Percentiles rank a stretch among this genome's conserved stretches.
Evolutionary conservation across 2,888 invertebrate genomes (phyloP).

Genomic region (Eristalinus aeneus): DNA sequence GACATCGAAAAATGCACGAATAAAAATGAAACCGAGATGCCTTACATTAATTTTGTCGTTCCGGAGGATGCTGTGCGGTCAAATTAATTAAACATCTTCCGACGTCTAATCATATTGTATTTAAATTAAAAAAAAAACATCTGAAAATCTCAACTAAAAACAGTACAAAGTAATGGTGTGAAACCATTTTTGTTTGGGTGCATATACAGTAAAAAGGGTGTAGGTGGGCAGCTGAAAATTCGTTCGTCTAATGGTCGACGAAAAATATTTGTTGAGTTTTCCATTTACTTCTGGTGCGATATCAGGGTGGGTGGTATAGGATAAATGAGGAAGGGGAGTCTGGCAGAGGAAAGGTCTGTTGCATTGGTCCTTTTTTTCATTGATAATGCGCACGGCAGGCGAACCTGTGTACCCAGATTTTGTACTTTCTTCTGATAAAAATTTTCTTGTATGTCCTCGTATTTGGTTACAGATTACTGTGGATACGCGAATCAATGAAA

Average conservation of each 20-base stretch:
- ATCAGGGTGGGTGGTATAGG: not conserved
- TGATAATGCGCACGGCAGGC: constrained; percentile 69
- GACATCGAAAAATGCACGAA: constrained; percentile 31
- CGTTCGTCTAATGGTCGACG: constrained; percentile 33
- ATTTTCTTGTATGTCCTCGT: constrained; percentile 8
- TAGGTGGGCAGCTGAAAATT: constrained; percentile 39
- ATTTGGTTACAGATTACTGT: not conserved
- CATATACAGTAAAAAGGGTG: constrained; percentile 49
- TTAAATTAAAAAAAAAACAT: not conserved
- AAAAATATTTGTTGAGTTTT: constrained; percentile 54
- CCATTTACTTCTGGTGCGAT: constrained; percentile 43
- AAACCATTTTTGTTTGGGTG: constrained; percentile 64
- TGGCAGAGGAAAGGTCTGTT: constrained; percentile 61
- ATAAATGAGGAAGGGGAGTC: constrained; percentile 34
- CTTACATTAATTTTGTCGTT: constrained; percentile 25
- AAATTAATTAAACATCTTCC: constrained; percentile 55
- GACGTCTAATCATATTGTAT: not conserved
- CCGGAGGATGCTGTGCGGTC: constrained; percentile 62
- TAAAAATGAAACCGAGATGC: not conserved
- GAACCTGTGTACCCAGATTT: constrained; percentile 67
- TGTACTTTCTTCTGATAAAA: constrained; percentile 38
- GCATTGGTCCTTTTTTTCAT: constrained; percentile 66
- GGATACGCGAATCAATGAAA: not conserved
- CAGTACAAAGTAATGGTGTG: constrained; percentile 21
- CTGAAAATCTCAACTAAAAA: not conserved